phyloP scores from a whole-genome alignment of 1,140 invertebrate species.

The Coboldia fuscipes region DNA sequence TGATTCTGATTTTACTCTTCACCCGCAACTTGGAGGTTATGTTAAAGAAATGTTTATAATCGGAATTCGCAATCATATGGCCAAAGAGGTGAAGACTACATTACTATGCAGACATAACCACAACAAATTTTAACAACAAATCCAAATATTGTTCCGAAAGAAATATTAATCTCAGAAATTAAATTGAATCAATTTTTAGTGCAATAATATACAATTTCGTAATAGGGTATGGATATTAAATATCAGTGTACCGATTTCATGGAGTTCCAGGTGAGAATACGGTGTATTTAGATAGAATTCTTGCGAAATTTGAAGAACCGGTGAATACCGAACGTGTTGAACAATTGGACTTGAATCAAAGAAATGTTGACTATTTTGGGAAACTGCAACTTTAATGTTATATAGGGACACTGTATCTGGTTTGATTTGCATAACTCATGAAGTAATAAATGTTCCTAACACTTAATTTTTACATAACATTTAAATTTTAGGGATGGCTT shows the following conservation, averaged over 20 bases:
- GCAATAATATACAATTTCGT: neutral
- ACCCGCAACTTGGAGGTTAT: neutral
- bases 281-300: too few relatives aligned
- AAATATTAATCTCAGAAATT: neutral
- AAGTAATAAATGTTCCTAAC: too few relatives aligned
- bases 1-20: neutral
- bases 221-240: constrained; percentile 1
- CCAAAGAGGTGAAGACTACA: neutral
- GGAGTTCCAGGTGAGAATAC: constrained; percentile 1
- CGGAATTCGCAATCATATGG: neutral
- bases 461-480: too few relatives aligned
- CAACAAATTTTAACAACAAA: neutral
- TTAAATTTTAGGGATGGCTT: too few relatives aligned
- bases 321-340: too few relatives aligned
- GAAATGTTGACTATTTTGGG: too few relatives aligned
- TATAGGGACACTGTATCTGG: too few relatives aligned
- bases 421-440: too few relatives aligned
- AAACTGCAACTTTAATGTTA: too few relatives aligned
- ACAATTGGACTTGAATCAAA: too few relatives aligned
- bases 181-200: neutral
- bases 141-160: neutral
- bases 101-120: neutral
- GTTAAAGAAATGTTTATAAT: too few relatives aligned
- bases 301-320: too few relatives aligned
- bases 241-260: neutral